Evolutionary conservation across 1,140 invertebrate species (phyloP).

Genomic region (Halictus rubicundus): DNA sequence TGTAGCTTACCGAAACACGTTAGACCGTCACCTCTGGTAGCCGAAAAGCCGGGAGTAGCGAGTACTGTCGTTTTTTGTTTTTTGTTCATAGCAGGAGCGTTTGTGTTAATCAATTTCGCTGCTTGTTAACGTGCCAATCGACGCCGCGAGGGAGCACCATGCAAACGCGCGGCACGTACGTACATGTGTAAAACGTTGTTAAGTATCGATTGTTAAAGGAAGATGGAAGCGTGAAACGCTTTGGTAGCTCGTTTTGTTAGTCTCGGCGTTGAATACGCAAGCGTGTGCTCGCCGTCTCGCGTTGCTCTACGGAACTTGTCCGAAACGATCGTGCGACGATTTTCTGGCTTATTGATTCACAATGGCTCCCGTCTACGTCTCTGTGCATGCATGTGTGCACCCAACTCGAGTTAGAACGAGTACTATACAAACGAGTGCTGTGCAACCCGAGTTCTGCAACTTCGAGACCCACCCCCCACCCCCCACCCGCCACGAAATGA

Average conservation of each 20-base stretch:
- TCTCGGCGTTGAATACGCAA: neutral
- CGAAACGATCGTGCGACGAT: constrained; percentile 23
- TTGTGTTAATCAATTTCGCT: constrained; percentile 74
- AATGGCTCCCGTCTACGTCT: constrained; percentile 70
- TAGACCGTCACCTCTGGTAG: constrained; percentile 75
- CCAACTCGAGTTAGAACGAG: constrained; percentile 70
- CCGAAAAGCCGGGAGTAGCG: constrained; percentile 67
- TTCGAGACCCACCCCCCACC: neutral
- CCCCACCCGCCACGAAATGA: neutral
- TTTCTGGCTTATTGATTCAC: constrained; percentile 71
- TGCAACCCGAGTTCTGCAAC: neutral
- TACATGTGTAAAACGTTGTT: constrained; percentile 1
- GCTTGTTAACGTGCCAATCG: neutral
- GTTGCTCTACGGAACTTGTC: neutral
- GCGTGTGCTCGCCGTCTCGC: constrained; percentile 13
- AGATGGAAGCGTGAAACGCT: constrained; percentile 17
- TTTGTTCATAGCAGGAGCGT: constrained; percentile 64
- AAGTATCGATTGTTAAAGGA: constrained; percentile 16
- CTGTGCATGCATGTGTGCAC: constrained; percentile 76
- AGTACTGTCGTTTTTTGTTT: constrained; percentile 60
- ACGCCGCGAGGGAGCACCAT: constrained; percentile 2
- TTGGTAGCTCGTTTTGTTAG: constrained; percentile 28
- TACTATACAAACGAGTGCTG: neutral
- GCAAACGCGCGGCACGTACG: neutral
- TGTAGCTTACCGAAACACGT: constrained; percentile 73